Evolutionary conservation across 53 echinoderm and acorn worm species (phyloP).

Genomic region (Stichopus horrens): DNA sequence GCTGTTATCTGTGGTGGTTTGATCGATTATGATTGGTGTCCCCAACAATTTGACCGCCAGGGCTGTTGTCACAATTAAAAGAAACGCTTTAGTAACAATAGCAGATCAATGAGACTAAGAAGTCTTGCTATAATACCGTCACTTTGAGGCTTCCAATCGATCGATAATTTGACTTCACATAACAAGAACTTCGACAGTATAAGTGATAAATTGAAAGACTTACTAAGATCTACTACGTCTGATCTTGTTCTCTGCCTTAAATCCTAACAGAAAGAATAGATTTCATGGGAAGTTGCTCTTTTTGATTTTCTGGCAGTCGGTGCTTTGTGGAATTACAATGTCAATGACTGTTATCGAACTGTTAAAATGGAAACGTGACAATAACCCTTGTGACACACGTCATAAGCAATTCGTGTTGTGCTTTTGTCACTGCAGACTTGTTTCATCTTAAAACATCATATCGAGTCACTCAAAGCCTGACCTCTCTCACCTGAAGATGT

Average conservation of each 20-base stretch:
- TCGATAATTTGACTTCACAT: slow-evolving; percentile 1
- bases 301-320: neutral
- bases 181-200: neutral
- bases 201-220: slow-evolving; percentile 28
- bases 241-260: neutral
- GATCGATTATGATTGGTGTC: neutral
- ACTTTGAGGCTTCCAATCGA: neutral
- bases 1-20: neutral
- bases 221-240: slow-evolving; percentile 15
- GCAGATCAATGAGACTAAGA: neutral
- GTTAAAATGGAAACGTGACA: neutral
- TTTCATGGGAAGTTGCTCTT: slow-evolving; percentile 23
- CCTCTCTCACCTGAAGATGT: too few relatives aligned
- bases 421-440: too few relatives aligned
- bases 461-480: too few relatives aligned
- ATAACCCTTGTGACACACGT: neutral
- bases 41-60: neutral
- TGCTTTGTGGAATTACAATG: neutral
- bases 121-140: neutral
- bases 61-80: slow-evolving; percentile 4
- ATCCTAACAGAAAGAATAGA: neutral
- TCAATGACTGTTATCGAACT: neutral
- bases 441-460: too few relatives aligned
- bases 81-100: slow-evolving; percentile 11
- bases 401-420: too few relatives aligned